Conservation (phyloP, 1,140 invertebrate species). For the Drosophila nigromelanica region DNA sequence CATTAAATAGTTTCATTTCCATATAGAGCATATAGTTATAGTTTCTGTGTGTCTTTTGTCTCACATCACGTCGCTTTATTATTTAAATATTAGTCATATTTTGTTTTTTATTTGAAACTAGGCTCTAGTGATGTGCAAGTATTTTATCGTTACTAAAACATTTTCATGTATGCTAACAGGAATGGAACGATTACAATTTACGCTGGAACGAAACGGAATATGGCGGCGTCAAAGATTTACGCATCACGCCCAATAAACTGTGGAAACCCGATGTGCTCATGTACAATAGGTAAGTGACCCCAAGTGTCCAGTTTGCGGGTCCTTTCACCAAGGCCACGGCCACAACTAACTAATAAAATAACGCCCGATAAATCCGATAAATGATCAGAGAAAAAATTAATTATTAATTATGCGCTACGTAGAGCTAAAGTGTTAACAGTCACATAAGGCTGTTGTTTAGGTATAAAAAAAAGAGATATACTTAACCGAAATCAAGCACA, state of each 20-base stretch:
- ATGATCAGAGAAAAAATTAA: conserved; percentile 26
- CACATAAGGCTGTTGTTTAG: conserved; percentile 19
- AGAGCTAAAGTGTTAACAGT: conserved; percentile 20
- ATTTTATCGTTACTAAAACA: conserved; percentile 26
- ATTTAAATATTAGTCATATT: conserved; percentile 48
- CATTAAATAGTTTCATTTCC: conserved; percentile 16
- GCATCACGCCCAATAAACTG: conserved; percentile 96
- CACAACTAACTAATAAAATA: conserved; percentile 19
- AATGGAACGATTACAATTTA: conserved; percentile 99
- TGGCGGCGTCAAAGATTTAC: conserved; percentile 95
- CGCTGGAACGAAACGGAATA: conserved; percentile 97
- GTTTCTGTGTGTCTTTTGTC: conserved; percentile 32
- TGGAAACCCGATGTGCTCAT: conserved; percentile 99
- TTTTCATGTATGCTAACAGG: conserved; percentile 86
- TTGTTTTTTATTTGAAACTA: conserved; percentile 11
- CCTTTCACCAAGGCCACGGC: not conserved
- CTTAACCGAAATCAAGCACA: not conserved
- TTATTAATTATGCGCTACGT: conserved; percentile 48
- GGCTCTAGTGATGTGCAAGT: conserved; percentile 19
- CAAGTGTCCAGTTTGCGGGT: conserved; percentile 19
- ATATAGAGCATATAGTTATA: not conserved
- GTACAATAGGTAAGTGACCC: conserved; percentile 96
- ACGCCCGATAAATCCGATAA: conserved; percentile 21
- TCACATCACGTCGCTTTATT: conserved; percentile 70
- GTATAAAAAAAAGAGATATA: conserved; percentile 12